Conservation (phyloP, 2,113 vertebrate genomes). For the Ondatra zibethicus region DNA sequence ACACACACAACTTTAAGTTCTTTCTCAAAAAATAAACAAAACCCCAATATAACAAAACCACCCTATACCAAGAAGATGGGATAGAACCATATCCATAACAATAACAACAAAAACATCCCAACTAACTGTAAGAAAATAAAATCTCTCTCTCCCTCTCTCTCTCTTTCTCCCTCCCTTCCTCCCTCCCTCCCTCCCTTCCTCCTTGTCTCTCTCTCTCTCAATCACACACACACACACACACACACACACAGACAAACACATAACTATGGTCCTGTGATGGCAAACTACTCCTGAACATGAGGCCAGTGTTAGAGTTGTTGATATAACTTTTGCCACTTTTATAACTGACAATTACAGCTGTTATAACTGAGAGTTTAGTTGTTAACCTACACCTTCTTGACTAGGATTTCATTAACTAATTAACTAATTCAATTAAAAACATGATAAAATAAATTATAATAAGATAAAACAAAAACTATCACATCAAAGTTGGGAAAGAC, state of each 20-base stretch:
- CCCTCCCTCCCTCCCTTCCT: too few species aligned
- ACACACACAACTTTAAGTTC: background rate
- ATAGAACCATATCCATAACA: background rate
- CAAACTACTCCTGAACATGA: background rate
- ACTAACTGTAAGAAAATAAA: background rate
- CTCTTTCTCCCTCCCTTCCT: too few species aligned
- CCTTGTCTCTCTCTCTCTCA: too few species aligned
- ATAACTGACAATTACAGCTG: too few species aligned
- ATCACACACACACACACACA: too few species aligned
- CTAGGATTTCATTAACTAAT: background rate
- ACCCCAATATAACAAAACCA: background rate
- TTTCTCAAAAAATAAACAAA: background rate
- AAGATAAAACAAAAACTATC: background rate
- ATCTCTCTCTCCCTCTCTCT: too few species aligned
- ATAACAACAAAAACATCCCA: background rate
- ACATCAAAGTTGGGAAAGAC: background rate
- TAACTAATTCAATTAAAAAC: background rate
- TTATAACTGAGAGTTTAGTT: background rate
- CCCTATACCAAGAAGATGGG: background rate
- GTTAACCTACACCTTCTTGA: background rate
- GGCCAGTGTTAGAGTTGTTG: background rate
- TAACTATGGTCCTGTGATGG: background rate
- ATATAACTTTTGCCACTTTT: background rate
- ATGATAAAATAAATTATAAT: too few species aligned
- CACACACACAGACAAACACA: too few species aligned